Conservation (phyloP, 2,888 invertebrate species). For the Plusia festucae region DNA sequence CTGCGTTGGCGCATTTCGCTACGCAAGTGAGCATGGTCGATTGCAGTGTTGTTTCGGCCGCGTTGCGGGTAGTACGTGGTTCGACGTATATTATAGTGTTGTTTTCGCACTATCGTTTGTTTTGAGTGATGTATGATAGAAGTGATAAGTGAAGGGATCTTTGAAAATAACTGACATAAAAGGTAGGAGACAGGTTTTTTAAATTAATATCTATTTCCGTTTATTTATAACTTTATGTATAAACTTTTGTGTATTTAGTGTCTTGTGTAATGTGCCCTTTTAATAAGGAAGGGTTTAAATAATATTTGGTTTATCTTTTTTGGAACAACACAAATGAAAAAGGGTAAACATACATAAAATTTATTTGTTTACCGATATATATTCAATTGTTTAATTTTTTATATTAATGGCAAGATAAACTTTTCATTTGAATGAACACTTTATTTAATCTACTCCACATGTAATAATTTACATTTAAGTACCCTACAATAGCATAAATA, state of each 20-base stretch:
- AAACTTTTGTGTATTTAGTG: not conserved
- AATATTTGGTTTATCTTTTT: no score
- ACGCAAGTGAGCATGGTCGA: conserved; percentile 49
- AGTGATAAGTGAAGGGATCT: conserved; percentile 52
- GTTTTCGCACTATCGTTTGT: conserved; percentile 30
- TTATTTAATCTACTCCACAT: not conserved
- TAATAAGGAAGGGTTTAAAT: no score
- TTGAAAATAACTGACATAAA: conserved; percentile 33
- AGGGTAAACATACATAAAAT: no score
- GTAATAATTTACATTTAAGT: not conserved
- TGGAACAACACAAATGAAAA: no score
- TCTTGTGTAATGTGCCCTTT: not conserved
- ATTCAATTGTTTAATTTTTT: no score
- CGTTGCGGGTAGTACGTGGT: conserved; percentile 57
- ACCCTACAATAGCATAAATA: not conserved
- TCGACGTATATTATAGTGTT: conserved; percentile 31
- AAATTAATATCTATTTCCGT: not conserved
- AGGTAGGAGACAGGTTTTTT: conserved; percentile 42
- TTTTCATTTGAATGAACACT: no score
- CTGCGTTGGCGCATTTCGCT: conserved; percentile 66
- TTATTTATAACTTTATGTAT: no score
- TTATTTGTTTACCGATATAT: no score
- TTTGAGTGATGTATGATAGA: conserved; percentile 55
- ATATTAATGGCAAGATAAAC: no score
- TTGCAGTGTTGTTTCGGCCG: conserved; percentile 61